Base-by-base conservation (phyloP, 2,888 invertebrate genomes). In the Ellobium chinense region DNA sequence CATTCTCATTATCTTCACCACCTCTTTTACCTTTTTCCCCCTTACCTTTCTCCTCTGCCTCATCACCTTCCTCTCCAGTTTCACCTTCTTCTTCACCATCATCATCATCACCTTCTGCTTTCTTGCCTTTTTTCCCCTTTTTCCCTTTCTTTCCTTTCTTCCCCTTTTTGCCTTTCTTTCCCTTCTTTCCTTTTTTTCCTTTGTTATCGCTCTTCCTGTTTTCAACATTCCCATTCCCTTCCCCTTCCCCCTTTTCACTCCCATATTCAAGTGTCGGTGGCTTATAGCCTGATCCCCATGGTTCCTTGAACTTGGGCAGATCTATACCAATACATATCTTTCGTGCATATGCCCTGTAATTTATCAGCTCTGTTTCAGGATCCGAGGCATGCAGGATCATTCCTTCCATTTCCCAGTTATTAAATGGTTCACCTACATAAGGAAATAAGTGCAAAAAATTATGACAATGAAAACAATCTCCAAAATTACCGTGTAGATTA, bases 301-400 rank as follows among this genome's bases (percentile, higher is more conserved):
- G 36, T 37, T 36, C 34, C 24, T 72, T 72, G 24, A 14, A 9
- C 3, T 58, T 2, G 4, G 2, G 18, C 3, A 72, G 27, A 37
- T 72, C 58, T 5, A 37, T 58, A 36, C 37, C 60, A 60, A 24
- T 58, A 37, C 12, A 21, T 56, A 75, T 36, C 12, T n/a, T 9
- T 24, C 65, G 75, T 9, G 75, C 69, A 78, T 70, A 78, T 18
- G 69, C 36, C n/a, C n/a, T 62, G 34, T 78, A 78, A n/a, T 54
- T n/a, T 39, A 78, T 60, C 2, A 70, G 46, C 18, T 63, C 58
- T 18, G 5, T 60, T 31, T 62, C 70, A 14, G 27, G 46, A 34
- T 46, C 58, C n/a, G 37, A n/a, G 12, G 58, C 69, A 36, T 39
- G 24, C 5, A 7, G 4, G 14, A 78, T 3, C 78, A 78, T 78